phyloP scores from a whole-genome alignment of 2,113 vertebrate species.

The Halcyon senegalensis region DNA sequence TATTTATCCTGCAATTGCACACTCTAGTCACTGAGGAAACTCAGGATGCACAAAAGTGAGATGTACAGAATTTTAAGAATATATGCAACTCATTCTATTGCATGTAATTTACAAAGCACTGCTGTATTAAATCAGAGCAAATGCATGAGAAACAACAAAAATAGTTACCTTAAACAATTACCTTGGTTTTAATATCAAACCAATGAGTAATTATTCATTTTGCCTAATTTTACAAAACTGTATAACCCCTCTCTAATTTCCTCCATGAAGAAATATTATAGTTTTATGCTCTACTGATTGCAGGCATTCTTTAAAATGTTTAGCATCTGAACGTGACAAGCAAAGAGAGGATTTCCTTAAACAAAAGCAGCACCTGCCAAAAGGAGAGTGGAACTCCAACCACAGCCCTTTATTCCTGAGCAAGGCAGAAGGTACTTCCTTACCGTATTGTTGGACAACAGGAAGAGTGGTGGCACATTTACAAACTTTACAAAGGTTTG shows the following conservation, averaged over 20 bases:
- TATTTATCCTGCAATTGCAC: neutral
- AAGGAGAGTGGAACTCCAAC: rapidly evolving
- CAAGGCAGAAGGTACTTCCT: neutral
- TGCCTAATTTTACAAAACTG: neutral
- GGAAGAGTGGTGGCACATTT: rapidly evolving
- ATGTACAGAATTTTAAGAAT: neutral
- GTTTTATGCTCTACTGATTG: neutral
- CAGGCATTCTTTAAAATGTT: neutral
- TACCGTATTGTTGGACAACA: rapidly evolving
- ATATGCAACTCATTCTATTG: neutral
- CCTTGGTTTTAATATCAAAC: neutral
- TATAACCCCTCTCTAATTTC: neutral
- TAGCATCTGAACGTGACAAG: neutral
- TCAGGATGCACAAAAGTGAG: neutral
- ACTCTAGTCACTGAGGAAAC: neutral
- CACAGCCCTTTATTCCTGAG: rapidly evolving
- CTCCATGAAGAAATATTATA: neutral
- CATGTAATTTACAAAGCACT: neutral
- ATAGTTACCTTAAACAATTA: neutral
- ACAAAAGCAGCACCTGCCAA: neutral
- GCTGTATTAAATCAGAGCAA: neutral
- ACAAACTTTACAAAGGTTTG: neutral
- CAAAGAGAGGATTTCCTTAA: neutral
- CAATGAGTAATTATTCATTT: neutral
- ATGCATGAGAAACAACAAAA: neutral